Conservation (phyloP, 2,888 invertebrate species). For the Drosophila testacea region DNA sequence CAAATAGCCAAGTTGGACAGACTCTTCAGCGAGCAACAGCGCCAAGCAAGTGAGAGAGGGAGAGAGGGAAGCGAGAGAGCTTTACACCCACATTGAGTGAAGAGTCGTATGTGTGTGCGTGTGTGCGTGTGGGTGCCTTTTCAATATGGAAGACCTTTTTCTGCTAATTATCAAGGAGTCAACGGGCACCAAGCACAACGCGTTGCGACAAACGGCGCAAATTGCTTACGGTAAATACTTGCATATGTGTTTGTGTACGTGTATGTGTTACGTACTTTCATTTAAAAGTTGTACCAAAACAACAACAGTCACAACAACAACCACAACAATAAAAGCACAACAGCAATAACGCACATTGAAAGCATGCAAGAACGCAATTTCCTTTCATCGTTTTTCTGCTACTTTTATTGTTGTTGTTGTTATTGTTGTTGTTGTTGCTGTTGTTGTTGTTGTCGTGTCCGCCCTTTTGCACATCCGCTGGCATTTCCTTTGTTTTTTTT, state of each 20-base stretch:
- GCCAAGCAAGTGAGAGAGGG: slow-evolving; percentile 1
- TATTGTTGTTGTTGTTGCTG: slow-evolving; percentile 26
- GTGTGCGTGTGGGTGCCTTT: slow-evolving; percentile 25
- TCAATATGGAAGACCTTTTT: slow-evolving; percentile 93
- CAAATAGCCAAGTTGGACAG: slow-evolving; percentile 9
- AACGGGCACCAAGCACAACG: slow-evolving; percentile 90
- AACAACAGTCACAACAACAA: slow-evolving; percentile 14
- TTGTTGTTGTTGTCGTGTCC: slow-evolving; percentile 38
- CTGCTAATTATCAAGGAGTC: slow-evolving; percentile 94
- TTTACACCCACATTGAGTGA: slow-evolving; percentile 17
- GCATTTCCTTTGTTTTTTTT: slow-evolving; percentile 53
- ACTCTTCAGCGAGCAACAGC: slow-evolving; percentile 25
- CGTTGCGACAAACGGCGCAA: slow-evolving; percentile 92
- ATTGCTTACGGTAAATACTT: slow-evolving; percentile 91
- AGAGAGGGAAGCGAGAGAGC: not conserved
- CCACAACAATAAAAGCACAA: slow-evolving; percentile 30
- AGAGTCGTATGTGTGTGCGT: slow-evolving; percentile 25
- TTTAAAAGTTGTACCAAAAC: slow-evolving; percentile 27
- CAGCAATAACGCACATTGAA: slow-evolving; percentile 29
- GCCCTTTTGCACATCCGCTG: slow-evolving; percentile 42
- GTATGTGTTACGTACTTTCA: slow-evolving; percentile 7
- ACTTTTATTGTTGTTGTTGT: slow-evolving; percentile 34
- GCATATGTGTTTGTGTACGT: not conserved
- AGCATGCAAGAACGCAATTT: slow-evolving; percentile 68
- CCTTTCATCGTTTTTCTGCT: slow-evolving; percentile 35